Evolutionary conservation across 2,888 invertebrate genomes (phyloP).

Genomic region (Galeopsomyia nigrocyanea): DNA sequence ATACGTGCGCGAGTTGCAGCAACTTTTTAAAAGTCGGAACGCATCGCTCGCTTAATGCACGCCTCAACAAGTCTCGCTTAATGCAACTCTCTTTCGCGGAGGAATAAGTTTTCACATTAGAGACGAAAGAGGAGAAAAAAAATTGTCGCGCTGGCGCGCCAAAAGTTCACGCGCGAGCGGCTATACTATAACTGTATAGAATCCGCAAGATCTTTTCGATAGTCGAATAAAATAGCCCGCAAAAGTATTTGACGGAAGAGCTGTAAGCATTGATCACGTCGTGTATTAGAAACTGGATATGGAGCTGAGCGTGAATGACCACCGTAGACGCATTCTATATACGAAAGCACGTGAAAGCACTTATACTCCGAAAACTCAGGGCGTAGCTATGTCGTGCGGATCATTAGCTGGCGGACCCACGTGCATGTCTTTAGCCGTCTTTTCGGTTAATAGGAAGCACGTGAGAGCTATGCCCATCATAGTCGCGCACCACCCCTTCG

Average conservation of each 20-base stretch:
- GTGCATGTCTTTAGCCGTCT: slow-evolving; percentile 11
- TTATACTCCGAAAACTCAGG: no score
- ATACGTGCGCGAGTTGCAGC: background rate
- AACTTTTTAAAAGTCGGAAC: slow-evolving; percentile 38
- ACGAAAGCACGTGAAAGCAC: no score
- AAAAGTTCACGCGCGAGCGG: background rate
- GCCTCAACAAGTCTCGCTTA: slow-evolving; percentile 31
- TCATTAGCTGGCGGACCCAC: background rate
- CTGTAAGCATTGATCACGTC: no score
- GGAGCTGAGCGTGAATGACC: no score
- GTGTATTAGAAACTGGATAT: no score
- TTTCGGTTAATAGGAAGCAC: slow-evolving; percentile 26
- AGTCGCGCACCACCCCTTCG: slow-evolving; percentile 35
- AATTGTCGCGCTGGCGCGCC: background rate
- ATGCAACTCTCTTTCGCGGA: slow-evolving; percentile 9
- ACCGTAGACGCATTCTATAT: no score
- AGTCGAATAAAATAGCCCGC: no score
- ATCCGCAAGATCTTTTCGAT: no score
- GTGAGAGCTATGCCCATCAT: slow-evolving; percentile 2
- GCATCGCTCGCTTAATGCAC: slow-evolving; percentile 26
- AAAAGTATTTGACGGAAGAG: no score
- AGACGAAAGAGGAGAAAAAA: background rate
- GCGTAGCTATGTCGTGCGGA: background rate
- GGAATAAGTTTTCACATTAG: slow-evolving; percentile 37
- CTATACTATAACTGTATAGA: slow-evolving; percentile 20